phyloP scores from a whole-genome alignment of 1,140 invertebrate genomes.

The Rhagoletis zephyria region DNA sequence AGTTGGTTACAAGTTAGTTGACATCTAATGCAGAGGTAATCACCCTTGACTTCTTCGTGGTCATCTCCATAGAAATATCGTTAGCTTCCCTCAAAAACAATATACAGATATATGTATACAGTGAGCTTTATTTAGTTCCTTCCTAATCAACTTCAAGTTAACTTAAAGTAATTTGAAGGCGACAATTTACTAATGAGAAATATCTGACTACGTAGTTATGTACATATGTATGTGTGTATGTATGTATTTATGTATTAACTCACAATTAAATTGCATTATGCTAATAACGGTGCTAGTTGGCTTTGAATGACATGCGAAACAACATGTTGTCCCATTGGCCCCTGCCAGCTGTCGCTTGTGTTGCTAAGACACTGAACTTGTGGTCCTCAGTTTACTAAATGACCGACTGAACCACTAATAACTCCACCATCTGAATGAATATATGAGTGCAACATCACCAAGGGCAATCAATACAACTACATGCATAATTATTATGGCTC shows the following conservation, averaged over 20 bases:
- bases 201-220: background rate
- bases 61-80: no score
- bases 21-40: no score
- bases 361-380: background rate
- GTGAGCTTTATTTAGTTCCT: no score
- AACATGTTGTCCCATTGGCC: background rate
- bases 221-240: no score
- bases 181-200: background rate
- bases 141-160: no score
- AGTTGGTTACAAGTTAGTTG: no score
- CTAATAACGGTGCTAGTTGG: background rate
- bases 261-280: constrained; percentile 1
- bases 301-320: background rate
- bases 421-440: background rate
- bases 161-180: background rate
- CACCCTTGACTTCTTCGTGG: no score
- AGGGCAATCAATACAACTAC: no score
- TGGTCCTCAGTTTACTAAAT: background rate
- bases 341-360: background rate
- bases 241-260: background rate
- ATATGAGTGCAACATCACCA: no score
- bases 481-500: no score
- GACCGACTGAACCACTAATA: background rate
- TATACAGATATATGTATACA: no score
- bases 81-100: no score